Evolutionary conservation across 2,113 vertebrate genomes (phyloP), one percentile per base, ranked within the genome.

Genomic region (Oreochromis niloticus): DNA sequence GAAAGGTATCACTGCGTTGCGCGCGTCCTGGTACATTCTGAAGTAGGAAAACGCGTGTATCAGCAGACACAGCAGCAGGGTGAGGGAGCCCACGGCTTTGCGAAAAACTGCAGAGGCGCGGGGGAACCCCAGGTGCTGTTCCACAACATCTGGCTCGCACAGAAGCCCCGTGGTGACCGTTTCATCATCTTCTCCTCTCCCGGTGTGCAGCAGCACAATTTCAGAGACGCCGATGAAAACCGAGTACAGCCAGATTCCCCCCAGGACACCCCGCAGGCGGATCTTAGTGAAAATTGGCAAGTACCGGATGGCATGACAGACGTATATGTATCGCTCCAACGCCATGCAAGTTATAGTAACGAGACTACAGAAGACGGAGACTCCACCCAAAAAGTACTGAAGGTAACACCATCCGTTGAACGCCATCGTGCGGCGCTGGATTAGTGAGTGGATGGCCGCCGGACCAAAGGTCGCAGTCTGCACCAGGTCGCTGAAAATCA

Each of bases 261-360:
- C 8, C 4, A 96, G 6, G 6, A n/a, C 80, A 3, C 88, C 39
- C 13, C 88, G 66, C 50, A 94, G 41, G 9, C 96, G 84, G 50
- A 22, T 27, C 6, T 39, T 43, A 14, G 93, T 95, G 55, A 96
- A 54, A 36, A 95, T 91, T 6, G 66, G 75, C 56, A 92, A 10
- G 36, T 96, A 95, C 48, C 66, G 88, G 81, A 95, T 94, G 71
- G 94, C 91, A 11, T 91, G 93, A 56, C 95, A 96, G 56, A 96
- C 92, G 54, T 92, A 96, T 54, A 96, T 4, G 78, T 96, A 96
- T 14, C 94, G 92, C 90, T 95, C 95, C 55, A 96, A 39, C 1
- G 95, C 94, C 95, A 96, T 95, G 83, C 87, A 92, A 9, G 93
- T 95, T 87, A 96, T 90, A 46, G 91, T 95, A 46, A 92, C 7